Base-by-base conservation (phyloP, 2,888 invertebrate species). In the Ochropacha duplaris region DNA sequence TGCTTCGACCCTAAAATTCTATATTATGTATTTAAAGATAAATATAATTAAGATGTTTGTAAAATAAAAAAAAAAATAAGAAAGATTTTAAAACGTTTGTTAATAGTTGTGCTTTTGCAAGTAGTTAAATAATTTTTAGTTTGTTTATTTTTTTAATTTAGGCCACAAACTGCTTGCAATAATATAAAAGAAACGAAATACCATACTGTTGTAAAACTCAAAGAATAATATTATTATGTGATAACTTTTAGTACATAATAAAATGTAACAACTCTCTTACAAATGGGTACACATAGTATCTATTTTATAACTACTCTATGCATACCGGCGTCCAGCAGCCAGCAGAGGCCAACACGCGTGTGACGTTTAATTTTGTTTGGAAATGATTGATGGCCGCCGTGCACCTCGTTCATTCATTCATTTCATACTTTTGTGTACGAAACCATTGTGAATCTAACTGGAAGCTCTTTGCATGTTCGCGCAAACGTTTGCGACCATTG, bases 311-410 rank as follows among this genome's bases (percentile, higher is more conserved):
- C 62, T 86, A 79, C 73, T 72, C 87, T 85, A 62, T 67, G 57
- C 60, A 59, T 57, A 64, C 68, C 74, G 74, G 70, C 77, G 87
- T 84, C 86, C 88, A 78, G 79, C 69, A 62, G 71, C 86, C 88
- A 78, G 79, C 69, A 62, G 71, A 72, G 79, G 76, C 78, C 84
- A 87, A 79, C 81, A 79, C 85, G 86, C 87, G 85, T 87, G 83
- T 91, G 92, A 90, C 91, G 87, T 90, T 91, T 91, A 90, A 92
- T 91, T 92, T 91, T 87, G 90, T 90, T 84, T 82, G 84, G 81
- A 80, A 76, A 91, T 92, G 92, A 92, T 92, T 90, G 91, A 92
- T 92, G 85, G 79, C 74, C 69, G 55, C 60, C 60, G 60, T 50
- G 64, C 70, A 80, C 76, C 77, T 78, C 75, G 79, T 83, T 81